These are phyloP conservation scores for Thalassaphorura encarpata DNA, from an alignment of 1,140 invertebrate species.

Conservation along the genomic window DNA sequence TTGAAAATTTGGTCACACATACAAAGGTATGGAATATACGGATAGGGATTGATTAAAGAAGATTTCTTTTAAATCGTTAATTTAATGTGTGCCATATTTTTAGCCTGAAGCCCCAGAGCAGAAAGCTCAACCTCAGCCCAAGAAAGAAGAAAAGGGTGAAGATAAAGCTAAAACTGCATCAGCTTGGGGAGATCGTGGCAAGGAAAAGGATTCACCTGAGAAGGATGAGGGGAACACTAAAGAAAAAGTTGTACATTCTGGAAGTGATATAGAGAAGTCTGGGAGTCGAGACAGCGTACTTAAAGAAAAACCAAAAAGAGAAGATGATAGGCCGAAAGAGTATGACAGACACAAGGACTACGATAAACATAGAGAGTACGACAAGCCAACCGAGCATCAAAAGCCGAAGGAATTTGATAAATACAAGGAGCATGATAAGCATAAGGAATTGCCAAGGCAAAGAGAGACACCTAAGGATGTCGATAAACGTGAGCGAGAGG, in stretches of 20 bases:
- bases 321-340: not conserved
- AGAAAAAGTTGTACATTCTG: not conserved
- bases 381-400: not conserved
- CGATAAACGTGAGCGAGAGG: too few species aligned
- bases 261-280: not conserved
- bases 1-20: not conserved
- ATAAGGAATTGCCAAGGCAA: too few species aligned
- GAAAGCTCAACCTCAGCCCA: slow-evolving; percentile 8
- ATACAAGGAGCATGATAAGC: too few species aligned
- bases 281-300: not conserved
- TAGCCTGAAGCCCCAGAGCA: slow-evolving; percentile 8
- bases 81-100: not conserved
- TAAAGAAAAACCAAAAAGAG: not conserved
- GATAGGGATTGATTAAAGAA: not conserved
- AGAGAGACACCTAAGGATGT: too few species aligned
- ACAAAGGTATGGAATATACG: not conserved
- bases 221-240: not conserved
- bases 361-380: too few species aligned
- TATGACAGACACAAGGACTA: not conserved
- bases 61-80: not conserved
- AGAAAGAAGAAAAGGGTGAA: not conserved
- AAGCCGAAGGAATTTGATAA: not conserved
- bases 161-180: slow-evolving; percentile 5
- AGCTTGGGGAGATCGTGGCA: slow-evolving; percentile 20
- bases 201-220: not conserved